These are phyloP conservation scores for Reinhardtius hippoglossoides DNA, from an alignment of 2,113 vertebrate genomes.

Conservation along the genomic window DNA sequence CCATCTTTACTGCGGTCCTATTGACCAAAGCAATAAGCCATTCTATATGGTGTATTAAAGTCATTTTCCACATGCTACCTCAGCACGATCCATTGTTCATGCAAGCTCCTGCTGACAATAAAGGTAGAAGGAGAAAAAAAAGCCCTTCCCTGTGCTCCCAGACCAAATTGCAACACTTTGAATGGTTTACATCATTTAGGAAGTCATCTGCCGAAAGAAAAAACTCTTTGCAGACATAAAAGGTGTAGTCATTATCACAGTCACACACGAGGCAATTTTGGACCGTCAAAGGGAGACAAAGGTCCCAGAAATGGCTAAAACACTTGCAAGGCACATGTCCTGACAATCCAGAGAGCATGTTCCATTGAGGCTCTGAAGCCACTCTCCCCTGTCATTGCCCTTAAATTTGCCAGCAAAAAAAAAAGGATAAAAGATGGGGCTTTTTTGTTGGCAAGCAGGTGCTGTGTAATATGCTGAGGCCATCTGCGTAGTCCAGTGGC, in stretches of 20 bases:
- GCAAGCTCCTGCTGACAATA: constrained; percentile 97
- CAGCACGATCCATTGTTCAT: constrained; percentile 99
- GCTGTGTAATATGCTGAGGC: constrained; percentile 82
- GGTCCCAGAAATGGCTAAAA: constrained; percentile 84
- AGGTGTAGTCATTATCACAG: constrained; percentile 90
- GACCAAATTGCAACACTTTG: constrained; percentile 95
- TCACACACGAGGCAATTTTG: constrained; percentile 88
- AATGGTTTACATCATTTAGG: constrained; percentile 91
- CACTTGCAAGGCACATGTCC: constrained; percentile 86
- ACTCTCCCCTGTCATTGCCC: constrained; percentile 76
- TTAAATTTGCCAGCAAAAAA: constrained; percentile 82
- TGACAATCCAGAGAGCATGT: constrained; percentile 77
- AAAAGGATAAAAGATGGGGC: constrained; percentile 61
- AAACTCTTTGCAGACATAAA: constrained; percentile 74
- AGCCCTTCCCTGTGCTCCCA: constrained; percentile 76
- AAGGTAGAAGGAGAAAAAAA: constrained; percentile 39
- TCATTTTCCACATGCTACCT: constrained; percentile 99
- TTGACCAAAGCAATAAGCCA: constrained; percentile 99
- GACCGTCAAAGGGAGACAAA: constrained; percentile 84
- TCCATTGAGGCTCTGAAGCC: constrained; percentile 54
- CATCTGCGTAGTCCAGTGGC: constrained; percentile 89
- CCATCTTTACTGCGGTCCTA: constrained; percentile 97
- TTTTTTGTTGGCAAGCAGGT: constrained; percentile 85
- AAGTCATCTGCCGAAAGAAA: constrained; percentile 84
- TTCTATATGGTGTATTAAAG: constrained; percentile 99